phyloP scores from a whole-genome alignment of 2,888 invertebrate genomes.

The Allacma fusca region DNA sequence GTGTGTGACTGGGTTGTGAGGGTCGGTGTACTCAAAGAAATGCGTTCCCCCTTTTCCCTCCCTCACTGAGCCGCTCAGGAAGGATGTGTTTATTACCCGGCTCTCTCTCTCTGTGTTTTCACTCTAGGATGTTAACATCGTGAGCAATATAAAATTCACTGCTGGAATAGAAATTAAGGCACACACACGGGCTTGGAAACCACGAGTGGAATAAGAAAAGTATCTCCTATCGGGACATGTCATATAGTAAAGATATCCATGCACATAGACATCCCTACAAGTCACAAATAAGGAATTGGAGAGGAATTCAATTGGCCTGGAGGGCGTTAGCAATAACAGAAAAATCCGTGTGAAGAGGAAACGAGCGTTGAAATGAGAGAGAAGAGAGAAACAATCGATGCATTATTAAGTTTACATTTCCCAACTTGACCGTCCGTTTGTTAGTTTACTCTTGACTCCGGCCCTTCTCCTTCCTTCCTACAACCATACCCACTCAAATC shows the following conservation, averaged over 20 bases:
- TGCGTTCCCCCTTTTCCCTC: too few relatives aligned
- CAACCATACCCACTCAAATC: background rate
- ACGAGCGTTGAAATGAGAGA: conserved; percentile 13
- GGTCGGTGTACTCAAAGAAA: too few relatives aligned
- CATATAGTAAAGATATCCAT: background rate
- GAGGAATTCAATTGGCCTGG: background rate
- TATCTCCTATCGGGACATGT: too few relatives aligned
- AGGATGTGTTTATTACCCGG: too few relatives aligned
- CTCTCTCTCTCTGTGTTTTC: too few relatives aligned
- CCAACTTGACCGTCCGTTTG: conserved; percentile 24
- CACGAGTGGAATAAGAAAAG: background rate
- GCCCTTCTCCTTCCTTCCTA: conserved; percentile 18
- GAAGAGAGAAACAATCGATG: conserved; percentile 26
- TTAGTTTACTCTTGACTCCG: background rate
- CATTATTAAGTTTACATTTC: conserved; percentile 27
- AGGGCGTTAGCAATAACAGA: background rate
- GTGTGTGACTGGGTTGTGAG: too few relatives aligned
- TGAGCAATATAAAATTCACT: too few relatives aligned
- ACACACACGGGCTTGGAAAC: too few relatives aligned
- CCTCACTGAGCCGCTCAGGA: too few relatives aligned
- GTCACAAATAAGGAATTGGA: background rate
- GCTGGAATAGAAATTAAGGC: too few relatives aligned
- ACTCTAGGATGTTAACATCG: too few relatives aligned
- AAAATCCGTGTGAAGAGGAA: conserved; percentile 10
- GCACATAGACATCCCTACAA: background rate